Evolutionary conservation across 1,140 invertebrate species (phyloP), one percentile per base, ranked within the genome.

Genomic region (Rhynchophorus ferrugineus): DNA sequence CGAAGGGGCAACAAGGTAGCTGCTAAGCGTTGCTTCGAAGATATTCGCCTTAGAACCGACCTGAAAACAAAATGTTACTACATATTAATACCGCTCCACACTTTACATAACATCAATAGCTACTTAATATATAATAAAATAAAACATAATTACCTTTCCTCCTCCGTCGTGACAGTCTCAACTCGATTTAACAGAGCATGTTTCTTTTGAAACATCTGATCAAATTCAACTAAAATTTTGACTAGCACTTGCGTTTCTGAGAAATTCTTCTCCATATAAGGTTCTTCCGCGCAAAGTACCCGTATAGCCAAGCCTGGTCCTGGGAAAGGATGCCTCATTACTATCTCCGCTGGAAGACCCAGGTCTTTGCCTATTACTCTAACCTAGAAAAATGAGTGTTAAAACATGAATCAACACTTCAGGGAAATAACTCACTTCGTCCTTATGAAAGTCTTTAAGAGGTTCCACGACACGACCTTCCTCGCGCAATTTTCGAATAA

Each of bases 361-460:
- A 99, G 76, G 70, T 96, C 90, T 64, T 81, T 75, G 38, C 95
- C 97, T 44, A 91, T 69, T 21, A 76, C 75, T 49, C 88, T 75
- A 43, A 55, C 53, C 53, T 55, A 33, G 18, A 49, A 43, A 43
- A 43, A 8, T 29, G 11, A 37, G 14, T 19, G 18, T 14, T 13
- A 48, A 48, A 7, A 19, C 13, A 48, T n/a, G 14, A 19, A 41
- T 41, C 8, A 14, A 19, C 37, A 3, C 3, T 34, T 29, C n/a
- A 5, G 6, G 5, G 5, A 46, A 21, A 29, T 22, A 14, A 43
- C 20, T 44, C 44, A 98, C 96, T 78, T 99, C 97, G 71, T 99
- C 96, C 76, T 99, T 99, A 68, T 99, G 96, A 69, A 99, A 99
- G 74, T 99, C 96, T 74, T 87, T 90, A 9, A 99, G 75, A n/a